phyloP scores from a whole-genome alignment of 2,888 invertebrate genomes.

The Cosmorhoe ocellata region DNA sequence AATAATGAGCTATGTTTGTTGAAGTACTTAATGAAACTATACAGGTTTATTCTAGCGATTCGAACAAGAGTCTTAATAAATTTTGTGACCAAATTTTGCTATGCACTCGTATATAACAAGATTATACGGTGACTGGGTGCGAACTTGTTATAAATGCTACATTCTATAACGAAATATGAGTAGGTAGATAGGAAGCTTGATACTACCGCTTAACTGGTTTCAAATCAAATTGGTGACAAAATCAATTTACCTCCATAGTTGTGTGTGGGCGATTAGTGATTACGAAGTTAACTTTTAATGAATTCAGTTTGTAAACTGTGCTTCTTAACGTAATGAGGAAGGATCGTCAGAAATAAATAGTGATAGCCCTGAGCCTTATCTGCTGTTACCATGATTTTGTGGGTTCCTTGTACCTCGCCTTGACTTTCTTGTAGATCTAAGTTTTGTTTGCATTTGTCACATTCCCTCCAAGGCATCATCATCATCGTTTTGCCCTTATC shows the following conservation, averaged over 20 bases:
- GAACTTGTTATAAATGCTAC: slow-evolving; percentile 42
- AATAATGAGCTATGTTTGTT: background rate
- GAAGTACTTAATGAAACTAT: background rate
- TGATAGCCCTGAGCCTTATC: too few species aligned
- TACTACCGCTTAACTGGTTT: slow-evolving; percentile 38
- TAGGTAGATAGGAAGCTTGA: slow-evolving; percentile 36
- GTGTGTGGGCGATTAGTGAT: slow-evolving; percentile 17
- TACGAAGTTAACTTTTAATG: slow-evolving; percentile 1
- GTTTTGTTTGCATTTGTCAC: too few species aligned
- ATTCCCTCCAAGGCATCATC: too few species aligned
- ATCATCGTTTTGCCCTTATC: too few species aligned
- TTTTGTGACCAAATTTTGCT: slow-evolving; percentile 12
- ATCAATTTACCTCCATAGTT: slow-evolving; percentile 31
- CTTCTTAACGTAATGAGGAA: background rate
- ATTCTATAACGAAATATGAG: slow-evolving; percentile 29
- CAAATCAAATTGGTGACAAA: slow-evolving; percentile 39
- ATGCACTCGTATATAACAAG: slow-evolving; percentile 10
- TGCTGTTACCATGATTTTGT: too few species aligned
- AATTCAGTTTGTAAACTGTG: background rate
- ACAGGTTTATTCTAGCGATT: background rate
- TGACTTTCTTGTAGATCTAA: too few species aligned
- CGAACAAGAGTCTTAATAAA: background rate
- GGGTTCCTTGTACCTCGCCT: too few species aligned
- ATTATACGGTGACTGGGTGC: slow-evolving; percentile 38
- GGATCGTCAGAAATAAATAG: background rate